Base-by-base conservation (phyloP, 2,797 vertebrate species). In the Perodicticus potto region DNA sequence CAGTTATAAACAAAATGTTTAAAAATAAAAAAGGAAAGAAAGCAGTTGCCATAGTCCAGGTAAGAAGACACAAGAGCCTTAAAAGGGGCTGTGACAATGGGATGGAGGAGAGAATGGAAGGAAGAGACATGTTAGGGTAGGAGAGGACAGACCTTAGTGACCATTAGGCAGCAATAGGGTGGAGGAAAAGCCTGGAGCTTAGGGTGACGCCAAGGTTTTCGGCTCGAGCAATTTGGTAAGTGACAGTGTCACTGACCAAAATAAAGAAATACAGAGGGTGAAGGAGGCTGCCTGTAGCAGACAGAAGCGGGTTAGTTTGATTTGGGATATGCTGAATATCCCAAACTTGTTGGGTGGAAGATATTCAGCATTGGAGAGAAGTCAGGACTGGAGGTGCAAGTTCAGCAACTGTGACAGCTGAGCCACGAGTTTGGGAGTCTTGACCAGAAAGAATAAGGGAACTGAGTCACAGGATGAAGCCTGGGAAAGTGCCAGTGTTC, bases 21-120 rank as follows among this genome's bases (percentile, higher is more conserved):
- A 78, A 34, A 34, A n/a, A 45, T 45, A 20, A 34, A 55, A 55
- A 34, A n/a, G 17, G 7, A 65, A 65, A 74, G 82, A 57, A 25
- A 25, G 22, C 7, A 37, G 57, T 1, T 53, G 57, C 17, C 14
- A n/a, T 0, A 0, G 13, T 22, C 55, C 22, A 6, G 14, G 9
- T 89, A 32, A 83, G 61, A 94, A 55, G 53, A 2, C 43, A 8
- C 17, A 89, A 94, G 49, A 40, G 27, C 57, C 57, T 53, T 17
- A 37, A 37, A 25, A 34, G 49, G 86, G 23, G 10, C 13, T 17
- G 0, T 43, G 43, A 57, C 25, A 69, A 17, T 27, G n/a, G 5
- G 29, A 27, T 59, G 14, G 22, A 67, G 20, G n/a, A 61, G 43
- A 61, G 23, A 1, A 37, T 16, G 23, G 23, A 43, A 84, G 14